Evolutionary conservation across 2,888 invertebrate genomes (phyloP).

Genomic region (Eilema sororculum): DNA sequence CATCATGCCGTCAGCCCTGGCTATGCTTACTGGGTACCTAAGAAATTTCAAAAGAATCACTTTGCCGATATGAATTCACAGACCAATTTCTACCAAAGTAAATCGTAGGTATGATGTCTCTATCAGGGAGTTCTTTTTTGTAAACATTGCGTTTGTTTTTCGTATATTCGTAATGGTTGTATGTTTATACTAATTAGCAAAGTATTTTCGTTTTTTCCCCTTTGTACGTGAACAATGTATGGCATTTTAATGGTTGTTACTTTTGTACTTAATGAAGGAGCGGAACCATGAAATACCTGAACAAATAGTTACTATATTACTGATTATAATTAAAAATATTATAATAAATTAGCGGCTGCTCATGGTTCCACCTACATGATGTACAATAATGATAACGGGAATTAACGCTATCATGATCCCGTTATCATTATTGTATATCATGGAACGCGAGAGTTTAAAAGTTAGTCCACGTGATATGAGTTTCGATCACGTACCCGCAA

Average conservation of each 20-base stretch:
- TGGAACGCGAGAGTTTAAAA: too few species aligned
- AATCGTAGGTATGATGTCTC: too few species aligned
- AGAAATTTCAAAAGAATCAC: not conserved
- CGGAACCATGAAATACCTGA: slow-evolving; percentile 29
- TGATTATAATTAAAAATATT: not conserved
- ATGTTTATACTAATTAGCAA: slow-evolving; percentile 11
- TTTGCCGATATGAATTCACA: not conserved
- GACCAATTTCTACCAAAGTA: not conserved
- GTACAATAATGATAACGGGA: too few species aligned
- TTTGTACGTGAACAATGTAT: slow-evolving; percentile 4
- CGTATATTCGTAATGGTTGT: not conserved
- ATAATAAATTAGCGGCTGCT: not conserved
- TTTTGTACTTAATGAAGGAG: slow-evolving; percentile 28
- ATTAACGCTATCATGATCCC: too few species aligned
- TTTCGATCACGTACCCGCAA: too few species aligned
- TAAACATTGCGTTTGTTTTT: not conserved
- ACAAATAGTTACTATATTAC: slow-evolving; percentile 20
- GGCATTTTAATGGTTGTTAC: slow-evolving; percentile 30
- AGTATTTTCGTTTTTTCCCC: slow-evolving; percentile 8
- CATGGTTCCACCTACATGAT: not conserved
- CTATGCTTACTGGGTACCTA: not conserved
- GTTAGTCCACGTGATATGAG: too few species aligned
- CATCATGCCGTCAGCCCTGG: too few species aligned
- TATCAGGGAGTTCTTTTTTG: not conserved
- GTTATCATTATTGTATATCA: too few species aligned